These are phyloP conservation scores for Argynnis bischoffii DNA, from an alignment of 2,888 invertebrate genomes.

Conservation along the genomic window DNA sequence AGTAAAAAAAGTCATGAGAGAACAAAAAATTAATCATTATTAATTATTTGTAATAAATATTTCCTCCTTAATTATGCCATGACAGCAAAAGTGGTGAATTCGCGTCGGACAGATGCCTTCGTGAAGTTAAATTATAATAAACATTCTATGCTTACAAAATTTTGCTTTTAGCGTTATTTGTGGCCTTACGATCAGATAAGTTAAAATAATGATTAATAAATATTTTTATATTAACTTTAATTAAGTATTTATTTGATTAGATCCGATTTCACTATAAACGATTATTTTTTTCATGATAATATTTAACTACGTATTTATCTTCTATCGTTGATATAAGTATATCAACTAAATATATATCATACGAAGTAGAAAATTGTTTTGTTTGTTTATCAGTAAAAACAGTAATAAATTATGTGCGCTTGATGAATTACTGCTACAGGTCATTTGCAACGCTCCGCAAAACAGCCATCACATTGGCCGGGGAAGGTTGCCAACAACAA, in stretches of 20 bases:
- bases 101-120: conserved; percentile 18
- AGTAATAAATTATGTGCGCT: conserved; percentile 36
- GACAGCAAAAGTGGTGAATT: conserved; percentile 43
- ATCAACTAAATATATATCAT: neutral
- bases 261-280: too few species aligned
- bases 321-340: too few species aligned
- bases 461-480: conserved; percentile 42
- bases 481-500: conserved; percentile 62
- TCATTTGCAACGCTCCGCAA: conserved; percentile 45
- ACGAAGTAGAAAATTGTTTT: conserved; percentile 18
- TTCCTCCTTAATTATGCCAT: conserved; percentile 41
- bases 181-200: too few species aligned
- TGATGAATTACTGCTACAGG: conserved; percentile 50
- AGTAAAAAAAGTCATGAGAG: too few species aligned
- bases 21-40: too few species aligned
- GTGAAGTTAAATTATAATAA: conserved; percentile 5
- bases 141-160: neutral
- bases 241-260: too few species aligned
- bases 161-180: neutral
- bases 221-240: too few species aligned
- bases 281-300: too few species aligned
- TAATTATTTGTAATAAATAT: neutral
- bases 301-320: too few species aligned
- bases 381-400: conserved; percentile 18
- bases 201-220: too few species aligned